Base-by-base conservation (phyloP, 2,113 vertebrate species). In the Corythornis madagascariensis region DNA sequence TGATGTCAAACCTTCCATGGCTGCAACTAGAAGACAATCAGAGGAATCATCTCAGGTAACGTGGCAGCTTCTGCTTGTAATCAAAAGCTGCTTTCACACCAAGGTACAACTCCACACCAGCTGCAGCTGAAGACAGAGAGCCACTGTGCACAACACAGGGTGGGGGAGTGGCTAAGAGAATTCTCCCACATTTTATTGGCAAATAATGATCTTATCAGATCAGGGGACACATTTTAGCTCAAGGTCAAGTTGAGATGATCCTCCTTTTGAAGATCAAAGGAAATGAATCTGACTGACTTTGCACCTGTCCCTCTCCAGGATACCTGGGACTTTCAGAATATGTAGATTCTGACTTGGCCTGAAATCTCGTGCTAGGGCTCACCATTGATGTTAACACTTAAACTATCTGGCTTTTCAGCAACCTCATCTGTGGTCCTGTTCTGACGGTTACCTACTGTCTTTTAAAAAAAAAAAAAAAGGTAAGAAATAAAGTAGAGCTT, bases 121-220 rank as follows among this genome's bases (percentile, higher is more conserved):
- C 81, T 76, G 28, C 13, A 76, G 64, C 59, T 63, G 33, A 74
- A 92, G 69, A 56, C 42, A 43, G 66, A 73, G 47, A 35, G 53
- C 20, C 47, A 59, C 61, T 16, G 38, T 26, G 61, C 77, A 67
- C 83, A 78, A 65, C 29, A 77, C 43, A 50, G 33, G 3, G 6
- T 31, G 19, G 5, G 40, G 65, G 48, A 90, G 31, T 31, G 55
- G 25, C 52, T 16, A 93, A 21, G 16, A 69, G 31, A 63, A 71
- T n/a, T 64, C 43, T 35, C 31, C 57, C 13, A 6, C 43, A n/a
- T 93, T 88, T 92, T 88, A 86, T 77, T 78, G 83, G 73, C 57
- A 96, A 86, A 90, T 84, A 86, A 86, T 60, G 61, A 67, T 84
- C 88, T 92, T 59, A 90, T 89, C 61, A 63, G 52, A 83, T 60